These are phyloP conservation scores for Eupithecia abbreviata DNA, from an alignment of 2,888 invertebrate species.

Conservation along the genomic window DNA sequence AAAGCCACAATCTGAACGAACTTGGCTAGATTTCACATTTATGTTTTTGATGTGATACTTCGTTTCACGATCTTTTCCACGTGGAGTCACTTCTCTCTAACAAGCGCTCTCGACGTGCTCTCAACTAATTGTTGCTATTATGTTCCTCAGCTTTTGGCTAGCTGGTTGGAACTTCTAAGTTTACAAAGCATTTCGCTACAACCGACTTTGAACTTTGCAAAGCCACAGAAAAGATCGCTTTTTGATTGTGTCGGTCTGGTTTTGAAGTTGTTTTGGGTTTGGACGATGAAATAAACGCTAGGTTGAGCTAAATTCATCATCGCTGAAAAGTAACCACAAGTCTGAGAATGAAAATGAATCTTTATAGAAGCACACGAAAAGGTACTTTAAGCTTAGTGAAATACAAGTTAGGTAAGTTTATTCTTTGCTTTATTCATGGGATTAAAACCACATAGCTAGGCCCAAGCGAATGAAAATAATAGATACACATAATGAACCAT, in stretches of 20 bases:
- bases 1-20: too few species aligned
- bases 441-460: too few species aligned
- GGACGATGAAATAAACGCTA: background rate
- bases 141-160: constrained; percentile 10
- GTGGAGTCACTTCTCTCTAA: background rate
- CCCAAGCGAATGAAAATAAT: too few species aligned
- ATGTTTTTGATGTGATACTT: background rate
- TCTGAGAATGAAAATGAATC: background rate
- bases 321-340: background rate
- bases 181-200: background rate
- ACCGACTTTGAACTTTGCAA: constrained; percentile 2
- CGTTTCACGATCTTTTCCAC: background rate
- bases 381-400: background rate
- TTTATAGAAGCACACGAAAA: background rate
- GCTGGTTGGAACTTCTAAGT: background rate
- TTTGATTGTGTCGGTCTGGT: background rate
- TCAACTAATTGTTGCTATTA: constrained; percentile 25
- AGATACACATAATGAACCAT: too few species aligned
- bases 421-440: background rate
- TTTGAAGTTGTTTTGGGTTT: background rate
- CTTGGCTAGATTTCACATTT: too few species aligned
- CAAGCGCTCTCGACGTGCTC: constrained; percentile 23
- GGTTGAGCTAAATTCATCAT: background rate
- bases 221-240: background rate
- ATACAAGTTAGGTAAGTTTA: background rate